Percentiles rank a stretch among this genome's conserved stretches.
These are phyloP conservation scores for Pempheris klunzingeri DNA, from an alignment of 2,797 vertebrate species.

Conservation along the genomic window DNA sequence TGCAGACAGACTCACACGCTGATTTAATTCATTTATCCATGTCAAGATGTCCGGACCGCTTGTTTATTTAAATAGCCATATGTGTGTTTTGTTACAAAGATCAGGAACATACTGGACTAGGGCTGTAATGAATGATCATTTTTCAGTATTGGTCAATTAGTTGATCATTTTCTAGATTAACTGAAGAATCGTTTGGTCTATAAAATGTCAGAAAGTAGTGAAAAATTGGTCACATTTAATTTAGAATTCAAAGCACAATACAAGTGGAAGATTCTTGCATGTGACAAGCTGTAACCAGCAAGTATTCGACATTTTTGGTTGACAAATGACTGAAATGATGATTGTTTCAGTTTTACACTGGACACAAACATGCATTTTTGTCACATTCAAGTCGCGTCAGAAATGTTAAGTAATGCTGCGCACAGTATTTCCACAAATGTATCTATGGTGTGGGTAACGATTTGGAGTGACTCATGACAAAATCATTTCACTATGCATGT, in stretches of 20 bases:
- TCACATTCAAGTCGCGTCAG: too few species aligned
- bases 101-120: neutral
- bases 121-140: neutral
- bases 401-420: neutral
- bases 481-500: neutral
- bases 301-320: neutral
- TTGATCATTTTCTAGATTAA: neutral
- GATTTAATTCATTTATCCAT: slow-evolving; percentile 23
- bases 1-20: neutral
- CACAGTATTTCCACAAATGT: neutral
- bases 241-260: neutral
- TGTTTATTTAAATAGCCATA: slow-evolving; percentile 33
- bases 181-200: neutral
- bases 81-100: slow-evolving; percentile 18
- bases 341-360: too few species aligned
- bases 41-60: slow-evolving; percentile 3
- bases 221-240: neutral
- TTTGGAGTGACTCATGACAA: neutral
- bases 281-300: neutral
- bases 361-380: too few species aligned
- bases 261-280: neutral
- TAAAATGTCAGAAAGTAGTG: neutral
- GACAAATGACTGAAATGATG: neutral
- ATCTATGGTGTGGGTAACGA: neutral
- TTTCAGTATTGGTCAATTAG: neutral